Evolutionary conservation across 2,888 invertebrate genomes (phyloP), one percentile per base, ranked within the genome.

Genomic region (Protula sp.): DNA sequence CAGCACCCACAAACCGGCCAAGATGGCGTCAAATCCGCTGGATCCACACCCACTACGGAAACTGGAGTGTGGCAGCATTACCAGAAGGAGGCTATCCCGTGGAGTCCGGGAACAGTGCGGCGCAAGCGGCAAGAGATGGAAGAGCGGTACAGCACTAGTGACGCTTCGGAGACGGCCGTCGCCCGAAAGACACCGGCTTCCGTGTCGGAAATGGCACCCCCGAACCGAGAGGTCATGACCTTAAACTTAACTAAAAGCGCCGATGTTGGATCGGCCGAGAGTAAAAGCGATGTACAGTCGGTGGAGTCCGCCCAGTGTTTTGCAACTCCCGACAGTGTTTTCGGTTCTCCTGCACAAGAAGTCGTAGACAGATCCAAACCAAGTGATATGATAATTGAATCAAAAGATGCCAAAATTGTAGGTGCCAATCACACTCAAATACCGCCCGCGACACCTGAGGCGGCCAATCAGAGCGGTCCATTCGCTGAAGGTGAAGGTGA

Each of bases 101-200:
- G 87, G 86, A 84, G 85, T 77, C 84, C 86, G 1, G 88, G 89
- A 2, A 88, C 87, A 0, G 88, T 89, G 26, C 87, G 87, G 73
- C 71, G 75, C 47, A 74, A 75, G 45, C 71, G 69, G 47, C 87
- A 87, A 71, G 87, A 87, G 70, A 38, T 38, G 38, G 38, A 38
- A 19, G 38, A 38, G 19, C 9, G 19, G 19, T 19, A 38, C 9
- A 38, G 19, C 9, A n/a, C n/a, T n/a, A n/a, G n/a, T n/a, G 38
- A 38, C 38, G 9, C 19, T 9, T 14, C 9, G 9, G 38, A 14
- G 38, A 38, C 9, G 9, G 19, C 9, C 9, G 38, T 38, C 9
- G 9, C 9, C 9, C 9, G 38, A 38, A 9, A 14, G 38, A 14
- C 38, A 38, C 9, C 9, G 19, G 38, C 9, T 19, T 38, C 38